Evolutionary conservation across 2,797 vertebrate species (phyloP).

Genomic region (Rousettus madagascariensis): DNA sequence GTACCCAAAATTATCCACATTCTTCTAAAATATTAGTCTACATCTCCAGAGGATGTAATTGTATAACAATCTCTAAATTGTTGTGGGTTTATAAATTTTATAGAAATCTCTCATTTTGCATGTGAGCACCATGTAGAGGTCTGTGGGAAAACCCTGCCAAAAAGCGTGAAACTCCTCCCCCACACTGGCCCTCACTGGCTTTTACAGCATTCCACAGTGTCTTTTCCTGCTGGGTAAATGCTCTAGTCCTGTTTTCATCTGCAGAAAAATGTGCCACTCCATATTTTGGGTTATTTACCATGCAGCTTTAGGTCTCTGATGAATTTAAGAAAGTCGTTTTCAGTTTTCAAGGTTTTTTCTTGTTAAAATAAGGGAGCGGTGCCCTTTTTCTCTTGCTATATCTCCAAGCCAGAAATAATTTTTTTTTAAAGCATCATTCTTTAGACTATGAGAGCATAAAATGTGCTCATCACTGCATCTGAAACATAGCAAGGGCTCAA

Average conservation of each 20-base stretch:
- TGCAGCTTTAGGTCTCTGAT: background rate
- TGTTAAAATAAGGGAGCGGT: background rate
- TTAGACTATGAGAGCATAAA: background rate
- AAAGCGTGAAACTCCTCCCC: fast-evolving
- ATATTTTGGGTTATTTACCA: background rate
- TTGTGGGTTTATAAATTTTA: background rate
- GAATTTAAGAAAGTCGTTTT: background rate
- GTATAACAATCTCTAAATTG: background rate
- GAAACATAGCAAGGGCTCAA: background rate
- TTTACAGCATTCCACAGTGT: background rate
- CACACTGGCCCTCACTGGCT: fast-evolving
- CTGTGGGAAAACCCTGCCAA: background rate
- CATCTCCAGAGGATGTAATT: background rate
- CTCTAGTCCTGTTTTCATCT: background rate
- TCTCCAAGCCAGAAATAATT: background rate
- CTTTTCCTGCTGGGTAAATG: background rate
- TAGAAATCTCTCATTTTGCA: background rate
- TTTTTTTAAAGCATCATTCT: background rate
- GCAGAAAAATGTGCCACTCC: background rate
- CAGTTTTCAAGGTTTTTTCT: background rate
- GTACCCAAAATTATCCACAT: background rate
- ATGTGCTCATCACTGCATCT: background rate
- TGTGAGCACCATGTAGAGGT: background rate
- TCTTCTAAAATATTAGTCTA: conserved; percentile 2
- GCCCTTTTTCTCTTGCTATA: background rate